Conservation (phyloP, 2,888 invertebrate genomes). For the Gibbula magus region DNA sequence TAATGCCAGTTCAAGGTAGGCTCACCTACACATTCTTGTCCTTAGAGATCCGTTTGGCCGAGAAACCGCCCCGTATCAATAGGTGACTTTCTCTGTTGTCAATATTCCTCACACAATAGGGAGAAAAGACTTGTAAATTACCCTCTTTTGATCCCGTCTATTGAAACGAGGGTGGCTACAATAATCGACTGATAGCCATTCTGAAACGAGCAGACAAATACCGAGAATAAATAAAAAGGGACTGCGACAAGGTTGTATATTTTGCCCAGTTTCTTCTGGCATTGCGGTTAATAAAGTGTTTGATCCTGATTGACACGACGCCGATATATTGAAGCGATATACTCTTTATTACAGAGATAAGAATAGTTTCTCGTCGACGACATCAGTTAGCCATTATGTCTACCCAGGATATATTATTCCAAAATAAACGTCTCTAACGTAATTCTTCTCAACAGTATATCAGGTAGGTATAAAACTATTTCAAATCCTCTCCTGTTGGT, state of each 20-base stretch:
- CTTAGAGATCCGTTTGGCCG: too few species aligned
- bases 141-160: not conserved
- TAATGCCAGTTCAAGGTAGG: too few species aligned
- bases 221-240: not conserved
- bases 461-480: too few species aligned
- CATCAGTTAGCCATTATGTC: too few species aligned
- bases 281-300: not conserved
- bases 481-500: too few species aligned
- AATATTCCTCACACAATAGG: too few species aligned
- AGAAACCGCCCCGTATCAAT: too few species aligned
- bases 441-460: too few species aligned
- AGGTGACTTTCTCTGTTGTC: too few species aligned
- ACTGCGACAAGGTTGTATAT: not conserved
- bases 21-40: too few species aligned
- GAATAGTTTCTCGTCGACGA: not conserved
- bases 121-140: not conserved
- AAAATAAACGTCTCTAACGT: too few species aligned
- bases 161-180: not conserved
- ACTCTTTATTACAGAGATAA: not conserved
- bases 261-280: constrained; percentile 2
- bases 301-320: not conserved
- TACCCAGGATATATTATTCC: too few species aligned
- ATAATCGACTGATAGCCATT: not conserved
- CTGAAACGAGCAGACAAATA: not conserved
- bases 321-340: not conserved